Base-by-base conservation (phyloP, 2,888 invertebrate genomes). In the Boloria euphrosyne region DNA sequence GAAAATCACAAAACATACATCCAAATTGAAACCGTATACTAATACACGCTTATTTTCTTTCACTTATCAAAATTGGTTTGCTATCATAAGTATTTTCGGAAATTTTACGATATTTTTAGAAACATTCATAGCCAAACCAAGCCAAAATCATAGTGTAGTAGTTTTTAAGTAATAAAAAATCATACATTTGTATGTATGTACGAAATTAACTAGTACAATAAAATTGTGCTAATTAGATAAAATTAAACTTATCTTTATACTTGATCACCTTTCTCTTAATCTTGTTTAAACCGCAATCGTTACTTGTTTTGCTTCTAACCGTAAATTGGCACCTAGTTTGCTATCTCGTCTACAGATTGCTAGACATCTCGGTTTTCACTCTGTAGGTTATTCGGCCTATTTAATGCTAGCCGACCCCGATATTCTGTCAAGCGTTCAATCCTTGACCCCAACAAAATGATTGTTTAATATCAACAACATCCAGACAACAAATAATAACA, bases 401-500 rank as follows among this genome's bases (percentile, higher is more conserved):
- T 74, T 76, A 74, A 65, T 51, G 57, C 17, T 47, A 52, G 44
- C 46, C 58, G 70, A 66, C 73, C 74, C 60, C 65, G 69, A 69
- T 71, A 66, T 10, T 61, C 63, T 62, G 54, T 60, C 65, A 67
- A 64, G 69, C 71, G 70, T 68, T 53, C 13, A 57, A 49, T 61
- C 61, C 65, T 65, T 68, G 68, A 65, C 67, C 67, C 57, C 60
- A 57, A 22, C 38, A 38, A 16, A 57, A 59, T 47, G 58, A 47
- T 65, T 65, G 58, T 59, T 59, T 14, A 13, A 38, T 60, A 38
- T 38, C 22, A 22, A 22, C 22, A 22, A 22, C 22, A 22, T 22
- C 1, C 22, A 22, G 3, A 22, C 1, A 2, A 22, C 22, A 22
- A 22, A n/a, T 52, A 52, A 50, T 0, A 50, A 38, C 14, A 14